Percentiles rank a stretch among this genome's conserved stretches.
Evolutionary conservation across 2,797 vertebrate genomes (phyloP).

Genomic region (Brachyalestes nurse): DNA sequence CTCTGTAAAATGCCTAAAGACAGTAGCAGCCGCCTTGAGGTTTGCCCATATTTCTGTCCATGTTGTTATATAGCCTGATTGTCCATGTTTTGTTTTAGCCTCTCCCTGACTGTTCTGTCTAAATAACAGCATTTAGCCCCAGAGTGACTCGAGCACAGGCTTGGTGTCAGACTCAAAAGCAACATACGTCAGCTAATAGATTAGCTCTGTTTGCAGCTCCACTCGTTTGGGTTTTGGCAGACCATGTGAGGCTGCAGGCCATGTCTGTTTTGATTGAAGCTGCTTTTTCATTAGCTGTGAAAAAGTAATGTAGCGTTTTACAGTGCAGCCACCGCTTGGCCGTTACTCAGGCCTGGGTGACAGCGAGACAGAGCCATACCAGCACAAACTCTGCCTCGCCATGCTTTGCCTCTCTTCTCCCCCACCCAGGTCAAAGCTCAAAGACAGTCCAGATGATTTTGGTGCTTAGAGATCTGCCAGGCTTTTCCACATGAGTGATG

Average conservation of each 20-base stretch:
- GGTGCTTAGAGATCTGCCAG: constrained; percentile 34
- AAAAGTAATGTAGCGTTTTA: constrained; percentile 62
- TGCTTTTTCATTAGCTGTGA: constrained; percentile 59
- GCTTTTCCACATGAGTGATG: constrained; percentile 42
- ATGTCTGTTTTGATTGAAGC: constrained; percentile 49
- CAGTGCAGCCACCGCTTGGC: constrained; percentile 33
- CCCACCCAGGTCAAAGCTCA: constrained; percentile 5
- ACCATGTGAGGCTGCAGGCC: constrained; percentile 11
- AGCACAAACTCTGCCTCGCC: background rate
- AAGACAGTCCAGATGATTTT: constrained; percentile 38
- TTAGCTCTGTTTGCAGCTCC: background rate
- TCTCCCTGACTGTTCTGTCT: background rate
- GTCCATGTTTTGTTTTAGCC: background rate
- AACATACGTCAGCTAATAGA: background rate
- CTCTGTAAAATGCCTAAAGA: too few species aligned
- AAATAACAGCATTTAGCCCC: background rate
- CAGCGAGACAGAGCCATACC: constrained; percentile 17
- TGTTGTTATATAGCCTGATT: background rate
- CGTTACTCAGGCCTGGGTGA: constrained; percentile 48
- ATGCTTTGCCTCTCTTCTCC: background rate
- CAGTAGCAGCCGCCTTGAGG: too few species aligned
- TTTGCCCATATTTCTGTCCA: too few species aligned
- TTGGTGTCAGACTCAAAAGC: background rate
- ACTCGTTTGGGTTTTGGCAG: constrained; percentile 13
- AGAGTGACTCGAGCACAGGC: background rate